Percentiles rank a stretch among this genome's conserved stretches.
Conservation (phyloP, 2,113 vertebrate genomes). For the Felis chaus region DNA sequence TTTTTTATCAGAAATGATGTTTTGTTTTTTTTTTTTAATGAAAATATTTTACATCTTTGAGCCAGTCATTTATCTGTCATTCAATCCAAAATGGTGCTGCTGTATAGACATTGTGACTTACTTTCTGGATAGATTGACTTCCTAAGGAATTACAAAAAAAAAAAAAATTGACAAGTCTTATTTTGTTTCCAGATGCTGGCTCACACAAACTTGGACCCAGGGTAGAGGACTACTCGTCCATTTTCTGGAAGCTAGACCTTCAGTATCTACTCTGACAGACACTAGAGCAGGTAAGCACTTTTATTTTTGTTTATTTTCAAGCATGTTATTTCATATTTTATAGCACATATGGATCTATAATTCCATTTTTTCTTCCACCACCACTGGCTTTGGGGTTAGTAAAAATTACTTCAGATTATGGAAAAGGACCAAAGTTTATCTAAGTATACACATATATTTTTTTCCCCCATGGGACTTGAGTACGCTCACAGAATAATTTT, state of each 20-base stretch:
- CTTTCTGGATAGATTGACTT: not conserved
- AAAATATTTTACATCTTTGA: not conserved
- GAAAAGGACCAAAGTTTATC: not conserved
- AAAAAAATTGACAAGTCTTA: not conserved
- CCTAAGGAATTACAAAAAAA: not conserved
- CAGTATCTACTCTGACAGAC: not conserved
- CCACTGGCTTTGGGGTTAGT: not conserved
- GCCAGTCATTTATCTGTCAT: not conserved
- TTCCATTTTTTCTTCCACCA: not conserved
- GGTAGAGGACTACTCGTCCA: not conserved
- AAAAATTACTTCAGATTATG: not conserved
- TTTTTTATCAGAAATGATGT: not conserved
- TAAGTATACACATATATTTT: not conserved
- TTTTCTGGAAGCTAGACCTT: not conserved
- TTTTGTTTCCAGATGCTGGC: not conserved
- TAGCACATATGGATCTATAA: not conserved
- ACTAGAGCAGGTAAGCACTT: not conserved
- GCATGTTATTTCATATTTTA: constrained; percentile 51
- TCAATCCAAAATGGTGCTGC: not conserved
- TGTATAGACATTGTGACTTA: not conserved
- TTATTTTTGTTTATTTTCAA: constrained; percentile 20
- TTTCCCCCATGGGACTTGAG: not conserved
- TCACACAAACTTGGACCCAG: not conserved
- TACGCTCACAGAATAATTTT: not conserved
- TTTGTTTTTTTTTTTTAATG: not conserved